A percentile compares a stretch with the other conserved stretches of the same genome.
phyloP scores from a whole-genome alignment of 2,797 vertebrate species.

The Botia almorhae region DNA sequence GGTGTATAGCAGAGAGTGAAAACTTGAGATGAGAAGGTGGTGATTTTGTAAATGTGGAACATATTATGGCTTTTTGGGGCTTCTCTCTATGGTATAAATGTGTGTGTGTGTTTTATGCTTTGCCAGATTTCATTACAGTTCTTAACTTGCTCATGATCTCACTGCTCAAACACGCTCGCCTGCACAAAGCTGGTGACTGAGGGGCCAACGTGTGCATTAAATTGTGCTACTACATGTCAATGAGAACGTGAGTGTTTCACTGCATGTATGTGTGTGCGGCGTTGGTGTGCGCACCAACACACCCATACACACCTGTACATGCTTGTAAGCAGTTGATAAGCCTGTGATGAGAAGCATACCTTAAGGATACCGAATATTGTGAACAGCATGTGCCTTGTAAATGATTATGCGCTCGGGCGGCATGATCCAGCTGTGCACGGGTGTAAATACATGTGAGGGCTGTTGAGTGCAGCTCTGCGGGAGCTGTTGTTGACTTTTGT shows the following conservation, averaged over 20 bases:
- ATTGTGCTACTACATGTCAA: slow-evolving; percentile 23
- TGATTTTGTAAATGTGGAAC: slow-evolving; percentile 80
- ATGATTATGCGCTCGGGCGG: slow-evolving; percentile 63
- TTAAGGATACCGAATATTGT: slow-evolving; percentile 12
- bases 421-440: slow-evolving; percentile 79
- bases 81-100: slow-evolving; percentile 40
- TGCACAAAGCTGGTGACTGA: slow-evolving; percentile 64
- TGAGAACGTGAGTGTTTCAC: slow-evolving; percentile 29
- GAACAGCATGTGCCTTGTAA: slow-evolving; percentile 8
- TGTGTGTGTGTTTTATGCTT: slow-evolving; percentile 44
- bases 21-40: slow-evolving; percentile 50
- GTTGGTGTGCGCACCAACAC: not conserved
- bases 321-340: slow-evolving; percentile 20
- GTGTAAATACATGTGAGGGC: slow-evolving; percentile 77
- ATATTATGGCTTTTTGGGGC: slow-evolving; percentile 78
- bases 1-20: not conserved
- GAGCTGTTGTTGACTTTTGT: slow-evolving; percentile 79
- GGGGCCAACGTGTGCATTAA: slow-evolving; percentile 30
- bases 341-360: slow-evolving; percentile 23
- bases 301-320: slow-evolving; percentile 15
- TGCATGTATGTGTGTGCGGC: slow-evolving; percentile 31
- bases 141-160: slow-evolving; percentile 83
- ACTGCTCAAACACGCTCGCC: slow-evolving; percentile 80
- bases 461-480: slow-evolving; percentile 75
- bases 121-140: slow-evolving; percentile 85